Conservation (phyloP, 2,888 invertebrate genomes). For the Thera obeliscata region DNA sequence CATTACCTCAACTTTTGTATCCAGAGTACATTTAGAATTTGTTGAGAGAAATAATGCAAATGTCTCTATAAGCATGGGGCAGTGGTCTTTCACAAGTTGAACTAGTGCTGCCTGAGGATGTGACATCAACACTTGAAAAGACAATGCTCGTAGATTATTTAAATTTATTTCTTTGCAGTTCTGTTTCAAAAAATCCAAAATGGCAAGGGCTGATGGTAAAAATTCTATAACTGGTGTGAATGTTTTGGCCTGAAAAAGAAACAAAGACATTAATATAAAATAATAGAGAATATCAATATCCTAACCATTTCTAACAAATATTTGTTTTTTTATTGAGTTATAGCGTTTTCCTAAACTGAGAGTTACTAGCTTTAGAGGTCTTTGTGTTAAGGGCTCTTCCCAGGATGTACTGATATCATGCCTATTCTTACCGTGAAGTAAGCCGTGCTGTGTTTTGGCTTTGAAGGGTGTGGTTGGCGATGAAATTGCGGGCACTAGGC, state of each 20-base stretch:
- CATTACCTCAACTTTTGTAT: slow-evolving; percentile 47
- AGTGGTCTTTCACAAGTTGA: slow-evolving; percentile 45
- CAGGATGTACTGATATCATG: no score
- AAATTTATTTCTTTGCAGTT: slow-evolving; percentile 4
- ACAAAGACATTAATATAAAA: neutral
- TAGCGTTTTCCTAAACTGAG: no score
- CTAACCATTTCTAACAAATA: no score
- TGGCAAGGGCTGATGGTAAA: slow-evolving; percentile 54
- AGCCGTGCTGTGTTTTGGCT: no score
- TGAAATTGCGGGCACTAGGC: no score
- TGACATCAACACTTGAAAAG: slow-evolving; percentile 45
- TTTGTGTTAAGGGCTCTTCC: no score
- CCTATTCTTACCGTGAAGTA: no score
- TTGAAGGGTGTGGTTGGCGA: no score
- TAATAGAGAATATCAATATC: no score
- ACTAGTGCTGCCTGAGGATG: slow-evolving; percentile 58
- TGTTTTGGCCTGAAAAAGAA: slow-evolving; percentile 21
- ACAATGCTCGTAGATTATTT: slow-evolving; percentile 11
- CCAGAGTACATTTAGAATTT: neutral
- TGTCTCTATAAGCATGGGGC: slow-evolving; percentile 52
- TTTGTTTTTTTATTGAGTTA: no score
- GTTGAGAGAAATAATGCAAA: slow-evolving; percentile 40
- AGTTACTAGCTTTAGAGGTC: no score
- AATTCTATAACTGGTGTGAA: slow-evolving; percentile 35
- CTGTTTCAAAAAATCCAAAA: slow-evolving; percentile 56